A percentile compares a stretch with the other conserved stretches of the same genome.
Conservation (phyloP, 2,888 invertebrate species). For the Clitarchus hookeri region DNA sequence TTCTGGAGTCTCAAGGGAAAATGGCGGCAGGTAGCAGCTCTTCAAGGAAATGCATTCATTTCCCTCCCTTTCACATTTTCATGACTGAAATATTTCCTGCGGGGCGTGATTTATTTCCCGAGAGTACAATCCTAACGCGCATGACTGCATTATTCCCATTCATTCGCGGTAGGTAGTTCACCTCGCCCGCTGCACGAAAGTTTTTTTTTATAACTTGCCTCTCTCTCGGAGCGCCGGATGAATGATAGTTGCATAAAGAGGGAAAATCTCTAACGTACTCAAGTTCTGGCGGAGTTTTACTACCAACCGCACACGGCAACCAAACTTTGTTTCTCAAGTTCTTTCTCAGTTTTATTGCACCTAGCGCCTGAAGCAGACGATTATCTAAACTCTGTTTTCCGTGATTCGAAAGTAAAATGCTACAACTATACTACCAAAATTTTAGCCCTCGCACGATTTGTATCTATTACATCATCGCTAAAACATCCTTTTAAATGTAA, state of each 20-base stretch:
- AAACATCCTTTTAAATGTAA: too few relatives aligned
- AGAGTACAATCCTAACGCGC: not conserved
- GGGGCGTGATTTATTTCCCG: not conserved
- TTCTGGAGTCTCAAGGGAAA: not conserved
- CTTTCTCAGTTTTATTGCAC: not conserved
- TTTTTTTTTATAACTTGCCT: slow-evolving; percentile 3
- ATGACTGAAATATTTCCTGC: slow-evolving; percentile 9
- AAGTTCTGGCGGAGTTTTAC: not conserved
- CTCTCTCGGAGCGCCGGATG: not conserved
- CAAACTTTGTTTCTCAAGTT: not conserved
- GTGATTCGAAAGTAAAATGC: too few relatives aligned
- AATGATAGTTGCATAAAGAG: slow-evolving; percentile 14
- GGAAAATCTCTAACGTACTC: not conserved
- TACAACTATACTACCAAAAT: too few relatives aligned
- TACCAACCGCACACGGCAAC: not conserved
- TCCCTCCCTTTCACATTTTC: not conserved
- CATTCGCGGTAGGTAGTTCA: not conserved
- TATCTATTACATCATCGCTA: too few relatives aligned
- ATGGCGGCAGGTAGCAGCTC: not conserved
- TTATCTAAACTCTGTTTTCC: not conserved
- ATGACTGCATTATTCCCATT: not conserved
- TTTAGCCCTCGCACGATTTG: too few relatives aligned
- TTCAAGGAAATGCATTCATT: not conserved
- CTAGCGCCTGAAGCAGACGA: not conserved
- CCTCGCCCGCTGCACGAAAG: not conserved